These are phyloP conservation scores for Porites lobata DNA, from an alignment of 92 coral and sea anemone species.

Conservation along the genomic window DNA sequence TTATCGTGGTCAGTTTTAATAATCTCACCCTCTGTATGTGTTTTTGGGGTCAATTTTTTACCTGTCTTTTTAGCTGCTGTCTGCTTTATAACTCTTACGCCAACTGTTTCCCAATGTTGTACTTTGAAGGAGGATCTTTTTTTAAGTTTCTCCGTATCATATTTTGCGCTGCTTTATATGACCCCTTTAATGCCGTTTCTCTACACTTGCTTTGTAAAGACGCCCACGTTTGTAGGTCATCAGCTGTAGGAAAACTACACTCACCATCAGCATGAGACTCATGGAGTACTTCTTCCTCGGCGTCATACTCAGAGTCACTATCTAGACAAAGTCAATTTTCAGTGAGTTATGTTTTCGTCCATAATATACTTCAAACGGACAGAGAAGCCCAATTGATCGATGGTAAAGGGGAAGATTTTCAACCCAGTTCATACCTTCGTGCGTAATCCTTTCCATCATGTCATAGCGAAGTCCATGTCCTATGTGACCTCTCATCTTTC, in stretches of 20 bases:
- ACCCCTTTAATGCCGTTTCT: constrained; percentile 13
- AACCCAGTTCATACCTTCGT: constrained; percentile 32
- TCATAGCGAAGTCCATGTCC: constrained; percentile 23
- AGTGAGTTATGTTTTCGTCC: neutral
- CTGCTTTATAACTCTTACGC: constrained; percentile 7
- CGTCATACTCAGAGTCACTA: neutral
- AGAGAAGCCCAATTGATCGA: constrained; percentile 30
- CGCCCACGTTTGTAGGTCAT: constrained; percentile 7
- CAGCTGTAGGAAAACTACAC: neutral
- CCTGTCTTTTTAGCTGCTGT: constrained; percentile 23
- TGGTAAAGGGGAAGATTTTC: constrained; percentile 31
- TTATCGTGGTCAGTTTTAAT: constrained; percentile 16
- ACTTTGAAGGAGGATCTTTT: constrained; percentile 10
- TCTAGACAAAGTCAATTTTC: no score
- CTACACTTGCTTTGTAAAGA: constrained; percentile 6
- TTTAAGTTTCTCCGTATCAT: no score
- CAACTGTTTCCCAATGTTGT: constrained; percentile 17
- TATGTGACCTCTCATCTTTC: constrained; percentile 21
- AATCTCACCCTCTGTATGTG: constrained; percentile 24
- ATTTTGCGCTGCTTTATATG: neutral
- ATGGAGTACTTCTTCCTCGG: constrained; percentile 4
- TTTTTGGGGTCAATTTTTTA: constrained; percentile 2
- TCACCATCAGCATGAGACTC: neutral
- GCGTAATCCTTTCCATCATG: constrained; percentile 10
- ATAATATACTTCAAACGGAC: constrained; percentile 34